phyloP scores from a whole-genome alignment of 2,888 invertebrate species.

The Trichopoda pennipes region DNA sequence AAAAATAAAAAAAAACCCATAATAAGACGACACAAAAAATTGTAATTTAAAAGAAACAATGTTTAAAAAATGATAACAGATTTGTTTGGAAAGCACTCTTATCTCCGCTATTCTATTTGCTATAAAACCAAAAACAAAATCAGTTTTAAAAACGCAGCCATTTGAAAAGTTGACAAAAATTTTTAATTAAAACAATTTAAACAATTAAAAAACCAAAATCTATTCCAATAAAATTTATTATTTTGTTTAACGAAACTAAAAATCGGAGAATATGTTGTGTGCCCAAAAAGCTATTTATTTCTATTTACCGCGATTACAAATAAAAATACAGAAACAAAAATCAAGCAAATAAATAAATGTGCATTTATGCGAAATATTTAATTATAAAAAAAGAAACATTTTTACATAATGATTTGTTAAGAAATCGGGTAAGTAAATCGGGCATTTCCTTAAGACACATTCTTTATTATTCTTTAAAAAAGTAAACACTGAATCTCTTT shows the following conservation, averaged over 20 bases:
- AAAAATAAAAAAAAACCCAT: background rate
- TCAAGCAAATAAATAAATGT: conserved; percentile 57
- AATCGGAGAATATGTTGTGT: conserved; percentile 29
- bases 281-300: conserved; percentile 2
- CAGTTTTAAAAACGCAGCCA: conserved; percentile 14
- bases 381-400: background rate
- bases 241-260: background rate
- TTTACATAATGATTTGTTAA: background rate
- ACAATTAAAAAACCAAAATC: background rate
- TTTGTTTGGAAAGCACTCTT: conserved; percentile 33
- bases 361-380: conserved; percentile 51
- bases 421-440: background rate
- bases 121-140: conserved; percentile 20
- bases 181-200: conserved; percentile 3
- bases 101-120: conserved; percentile 25
- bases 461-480: no score
- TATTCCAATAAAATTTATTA: background rate
- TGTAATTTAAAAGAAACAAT: conserved; percentile 9
- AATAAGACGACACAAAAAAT: background rate
- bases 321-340: conserved; percentile 17
- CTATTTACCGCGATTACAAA: conserved; percentile 28
- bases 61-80: conserved; percentile 20
- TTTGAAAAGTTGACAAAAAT: conserved; percentile 41
- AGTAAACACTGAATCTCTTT: no score
- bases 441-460: no score